Base-by-base conservation (phyloP, 1,140 invertebrate species). In the Drosophila rhopaloa region DNA sequence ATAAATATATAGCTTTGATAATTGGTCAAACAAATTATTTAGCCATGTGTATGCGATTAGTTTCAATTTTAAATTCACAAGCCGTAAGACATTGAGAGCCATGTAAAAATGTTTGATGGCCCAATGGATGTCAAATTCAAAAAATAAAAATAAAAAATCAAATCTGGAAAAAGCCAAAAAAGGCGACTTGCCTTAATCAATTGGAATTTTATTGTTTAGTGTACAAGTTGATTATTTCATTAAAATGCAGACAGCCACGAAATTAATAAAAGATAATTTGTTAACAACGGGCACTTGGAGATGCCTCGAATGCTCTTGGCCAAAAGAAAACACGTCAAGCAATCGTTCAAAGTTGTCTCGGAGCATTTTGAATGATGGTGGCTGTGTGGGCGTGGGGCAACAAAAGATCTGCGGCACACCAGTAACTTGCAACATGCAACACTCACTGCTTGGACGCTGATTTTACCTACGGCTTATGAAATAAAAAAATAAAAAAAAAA, bases 381-480 rank as follows among this genome's bases (percentile, higher is more conserved):
- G 35, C 32, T 62, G 58, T 71, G 75, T 78, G 75, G 76, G 75
- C 75, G 76, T 77, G 76, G 41, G 62, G 56, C 71, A 60, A 62
- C 56, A 81, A 81, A 71, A 68, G 59, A 72, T 71, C 44, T 32
- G 41, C 57, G 66, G 37, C 72, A 86, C 67, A 76, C 63, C 58
- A 67, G 66, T 76, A 62, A 76, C 83, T 76, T 79, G 79, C 83
- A 82, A 76, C 83, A 89, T 79, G 84, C 84, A 81, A 86, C 81
- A 60, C 73, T 80, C 62, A 24, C 27, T 37, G 57, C 44, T 59
- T 54, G 73, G 66, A 81, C 74, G 79, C 79, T 79, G 63, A 80
- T 80, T 81, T 80, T 81, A 74, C 74, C 58, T 76, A 73, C 62
- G 43, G 70, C 61, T 48, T 62, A 48, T 56, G 63, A 40, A 38